Percentiles rank a stretch among this genome's conserved stretches.
phyloP scores from a whole-genome alignment of 2,888 invertebrate species.

The Drosophila subsilvestris region DNA sequence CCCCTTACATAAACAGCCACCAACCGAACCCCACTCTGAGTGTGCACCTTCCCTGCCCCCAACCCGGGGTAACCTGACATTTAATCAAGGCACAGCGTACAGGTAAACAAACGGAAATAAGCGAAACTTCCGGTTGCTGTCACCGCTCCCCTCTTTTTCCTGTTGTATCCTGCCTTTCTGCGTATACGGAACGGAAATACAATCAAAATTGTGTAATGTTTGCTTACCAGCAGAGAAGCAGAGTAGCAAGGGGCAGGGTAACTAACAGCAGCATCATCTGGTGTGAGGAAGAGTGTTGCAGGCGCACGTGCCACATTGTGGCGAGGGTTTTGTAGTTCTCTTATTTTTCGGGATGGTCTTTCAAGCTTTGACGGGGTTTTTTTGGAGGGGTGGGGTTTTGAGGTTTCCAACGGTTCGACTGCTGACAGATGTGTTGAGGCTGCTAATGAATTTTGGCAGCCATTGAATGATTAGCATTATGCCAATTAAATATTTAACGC shows the following conservation, averaged over 20 bases:
- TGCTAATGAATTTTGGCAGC: slow-evolving; percentile 69
- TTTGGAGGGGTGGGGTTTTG: slow-evolving; percentile 30
- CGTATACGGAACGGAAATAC: slow-evolving; percentile 78
- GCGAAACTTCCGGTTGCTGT: slow-evolving; percentile 78
- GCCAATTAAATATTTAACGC: slow-evolving; percentile 71
- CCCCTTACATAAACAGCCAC: slow-evolving; percentile 1
- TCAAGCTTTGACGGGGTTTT: slow-evolving; percentile 16
- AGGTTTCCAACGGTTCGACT: slow-evolving; percentile 41
- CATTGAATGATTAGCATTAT: slow-evolving; percentile 76
- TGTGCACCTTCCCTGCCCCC: not conserved
- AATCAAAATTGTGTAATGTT: slow-evolving; percentile 79
- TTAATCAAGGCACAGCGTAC: slow-evolving; percentile 74
- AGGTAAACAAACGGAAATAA: slow-evolving; percentile 80
- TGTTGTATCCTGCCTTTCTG: slow-evolving; percentile 46
- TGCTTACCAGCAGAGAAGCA: slow-evolving; percentile 51
- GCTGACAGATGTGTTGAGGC: slow-evolving; percentile 53
- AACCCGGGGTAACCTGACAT: slow-evolving; percentile 62
- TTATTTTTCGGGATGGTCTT: slow-evolving; percentile 22
- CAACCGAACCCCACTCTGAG: slow-evolving; percentile 20
- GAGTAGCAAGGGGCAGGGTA: slow-evolving; percentile 10
- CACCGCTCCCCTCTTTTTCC: slow-evolving; percentile 49
- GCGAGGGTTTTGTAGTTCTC: slow-evolving; percentile 55
- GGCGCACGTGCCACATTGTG: slow-evolving; percentile 42
- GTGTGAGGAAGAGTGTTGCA: slow-evolving; percentile 1
- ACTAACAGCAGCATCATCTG: slow-evolving; percentile 32